Base-by-base conservation (phyloP, 2,113 vertebrate genomes). In the Sander lucioperca region DNA sequence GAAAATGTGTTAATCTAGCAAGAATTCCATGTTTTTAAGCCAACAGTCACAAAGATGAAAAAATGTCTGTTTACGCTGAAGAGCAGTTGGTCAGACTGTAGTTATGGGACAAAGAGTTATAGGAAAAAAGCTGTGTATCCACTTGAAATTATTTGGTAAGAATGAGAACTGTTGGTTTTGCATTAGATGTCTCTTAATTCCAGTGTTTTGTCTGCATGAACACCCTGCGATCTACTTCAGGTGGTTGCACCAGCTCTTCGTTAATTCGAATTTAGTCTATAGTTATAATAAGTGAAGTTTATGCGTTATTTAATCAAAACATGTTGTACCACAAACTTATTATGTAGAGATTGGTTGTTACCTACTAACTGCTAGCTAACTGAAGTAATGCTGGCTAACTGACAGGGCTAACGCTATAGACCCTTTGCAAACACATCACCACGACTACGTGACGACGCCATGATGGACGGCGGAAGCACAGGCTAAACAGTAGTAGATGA, bases 1-100 rank as follows among this genome's bases (percentile, higher is more conserved):
- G 77, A 87, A 88, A 77, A 68, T 47, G 47, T 47, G 54, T 68
- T 86, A 78, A 83, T 89, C 62, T 21, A 61, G 18, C 54, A 83
- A 73, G 54, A 88, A 84, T 81, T 62, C n/a, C 5, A 3, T 0
- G 10, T 72, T 85, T 75, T 67, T 30, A 39, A 78, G 81, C 80
- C 80, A 91, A 71, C 21, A 64, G 43, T 71, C 45, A 77, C 66
- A 56, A 68, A 68, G 30, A 66, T 72, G 33, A 6, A 33, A 76
- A 69, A 79, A 70, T 66, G 19, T 23, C 54, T 74, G 11, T 53
- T 63, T 47, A 23, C 58, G 47, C 68, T 59, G 62, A 36, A 25
- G 50, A 77, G 77, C 13, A 72, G 50, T 39, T 39, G 56, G 48
- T 67, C 13, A n/a, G 53, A 59, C 25, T 61, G 50, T 39, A 36